phyloP scores from a whole-genome alignment of 1,140 invertebrate genomes.

The roundworm (Caenorhabditis elegans) region DNA sequence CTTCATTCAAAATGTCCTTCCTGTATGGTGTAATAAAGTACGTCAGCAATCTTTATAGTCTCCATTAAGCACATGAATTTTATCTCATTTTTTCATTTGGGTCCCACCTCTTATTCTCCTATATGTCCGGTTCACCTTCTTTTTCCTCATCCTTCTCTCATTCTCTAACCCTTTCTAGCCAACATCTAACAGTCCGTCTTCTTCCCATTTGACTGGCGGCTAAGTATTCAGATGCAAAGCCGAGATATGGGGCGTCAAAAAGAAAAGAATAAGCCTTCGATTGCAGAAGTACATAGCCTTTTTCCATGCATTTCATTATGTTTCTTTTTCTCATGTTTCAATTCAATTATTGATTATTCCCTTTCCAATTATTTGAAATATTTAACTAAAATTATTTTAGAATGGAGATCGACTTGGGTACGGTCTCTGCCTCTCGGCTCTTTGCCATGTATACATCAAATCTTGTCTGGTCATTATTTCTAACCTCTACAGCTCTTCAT shows the following conservation, averaged over 20 bases:
- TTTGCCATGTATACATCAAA: constrained; percentile 54
- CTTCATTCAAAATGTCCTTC: not conserved
- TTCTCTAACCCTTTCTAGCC: not conserved
- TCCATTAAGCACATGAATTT: not conserved
- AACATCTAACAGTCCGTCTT: not conserved
- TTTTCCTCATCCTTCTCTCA: too few relatives aligned
- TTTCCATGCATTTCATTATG: not conserved
- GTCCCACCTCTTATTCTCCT: not conserved
- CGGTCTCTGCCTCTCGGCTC: constrained; percentile 44
- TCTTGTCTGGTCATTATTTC: constrained; percentile 59
- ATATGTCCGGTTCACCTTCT: constrained; percentile 21
- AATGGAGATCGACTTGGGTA: constrained; percentile 17
- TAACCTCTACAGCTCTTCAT: constrained; percentile 63
- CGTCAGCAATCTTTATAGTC: not conserved
- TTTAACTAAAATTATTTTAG: not conserved
- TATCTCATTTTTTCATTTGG: not conserved
- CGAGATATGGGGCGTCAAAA: constrained; percentile 4
- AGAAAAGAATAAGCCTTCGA: not conserved
- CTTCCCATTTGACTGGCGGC: not conserved
- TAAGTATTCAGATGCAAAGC: constrained; percentile 22
- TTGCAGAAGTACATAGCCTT: not conserved
- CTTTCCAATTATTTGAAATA: not conserved
- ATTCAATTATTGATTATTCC: not conserved
- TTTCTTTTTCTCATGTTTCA: not conserved
- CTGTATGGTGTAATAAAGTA: not conserved